A percentile compares a stretch with the other conserved stretches of the same genome.
These are phyloP conservation scores for Mastacembelus armatus DNA, from an alignment of 2,797 vertebrate species.

Conservation along the genomic window DNA sequence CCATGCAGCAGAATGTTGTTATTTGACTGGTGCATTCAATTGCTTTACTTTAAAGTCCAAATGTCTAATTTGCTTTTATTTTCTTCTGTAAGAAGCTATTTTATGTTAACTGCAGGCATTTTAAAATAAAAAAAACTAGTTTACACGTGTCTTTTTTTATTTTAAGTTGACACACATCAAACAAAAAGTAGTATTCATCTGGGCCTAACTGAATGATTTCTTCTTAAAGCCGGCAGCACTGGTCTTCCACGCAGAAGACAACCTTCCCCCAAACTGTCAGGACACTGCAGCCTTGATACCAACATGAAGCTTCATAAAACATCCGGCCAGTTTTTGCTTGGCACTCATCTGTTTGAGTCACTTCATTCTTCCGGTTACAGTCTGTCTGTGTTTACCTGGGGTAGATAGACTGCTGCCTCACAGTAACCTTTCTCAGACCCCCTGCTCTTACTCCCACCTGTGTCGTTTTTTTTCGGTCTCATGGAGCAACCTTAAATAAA, in stretches of 20 bases:
- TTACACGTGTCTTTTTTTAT: too few species aligned
- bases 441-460: neutral
- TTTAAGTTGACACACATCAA: too few species aligned
- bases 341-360: neutral
- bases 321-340: neutral
- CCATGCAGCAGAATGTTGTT: too few species aligned
- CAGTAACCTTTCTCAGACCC: neutral
- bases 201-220: neutral
- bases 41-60: too few species aligned
- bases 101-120: too few species aligned
- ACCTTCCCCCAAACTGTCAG: neutral
- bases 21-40: too few species aligned
- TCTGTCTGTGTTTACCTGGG: neutral
- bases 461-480: neutral
- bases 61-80: too few species aligned
- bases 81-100: too few species aligned
- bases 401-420: conserved; percentile 1
- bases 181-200: too few species aligned
- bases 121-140: too few species aligned
- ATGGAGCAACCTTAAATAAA: too few species aligned
- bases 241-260: neutral
- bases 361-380: neutral
- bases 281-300: neutral
- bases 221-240: neutral
- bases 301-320: neutral